Evolutionary conservation across 2,113 vertebrate species (phyloP).

Genomic region (Sander lucioperca): DNA sequence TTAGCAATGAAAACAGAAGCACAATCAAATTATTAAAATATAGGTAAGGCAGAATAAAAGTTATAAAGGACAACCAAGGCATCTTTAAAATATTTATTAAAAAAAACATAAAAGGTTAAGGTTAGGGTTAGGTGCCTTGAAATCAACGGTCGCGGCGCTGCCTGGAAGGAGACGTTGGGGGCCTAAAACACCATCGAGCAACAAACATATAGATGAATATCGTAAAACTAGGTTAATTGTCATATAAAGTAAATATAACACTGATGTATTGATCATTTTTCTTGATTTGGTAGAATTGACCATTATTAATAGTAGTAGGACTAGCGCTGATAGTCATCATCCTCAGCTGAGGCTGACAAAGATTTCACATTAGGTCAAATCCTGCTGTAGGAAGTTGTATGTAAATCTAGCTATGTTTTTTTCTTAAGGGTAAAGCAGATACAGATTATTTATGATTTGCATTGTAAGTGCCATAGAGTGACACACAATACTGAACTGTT

Average conservation of each 20-base stretch:
- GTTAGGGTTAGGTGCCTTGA: too few relatives aligned
- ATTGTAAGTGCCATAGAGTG: neutral
- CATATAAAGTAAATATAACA: neutral
- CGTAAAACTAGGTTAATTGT: neutral
- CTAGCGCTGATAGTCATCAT: neutral
- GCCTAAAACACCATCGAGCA: too few relatives aligned
- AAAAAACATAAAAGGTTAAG: too few relatives aligned
- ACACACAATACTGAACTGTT: neutral
- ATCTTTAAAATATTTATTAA: too few relatives aligned
- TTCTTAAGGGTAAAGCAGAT: neutral
- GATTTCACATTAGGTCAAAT: neutral
- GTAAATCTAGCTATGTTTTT: neutral
- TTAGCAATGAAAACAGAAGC: too few relatives aligned
- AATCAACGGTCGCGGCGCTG: too few relatives aligned
- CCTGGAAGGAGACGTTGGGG: too few relatives aligned
- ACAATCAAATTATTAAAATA: too few relatives aligned
- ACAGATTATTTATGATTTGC: neutral
- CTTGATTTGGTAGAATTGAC: neutral
- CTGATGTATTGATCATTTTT: neutral
- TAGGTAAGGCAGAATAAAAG: too few relatives aligned
- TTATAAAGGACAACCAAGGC: too few relatives aligned
- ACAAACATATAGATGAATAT: neutral
- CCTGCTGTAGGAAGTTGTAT: neutral
- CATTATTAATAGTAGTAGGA: neutral
- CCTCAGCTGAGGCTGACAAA: neutral